phyloP scores from a whole-genome alignment of 2,888 invertebrate species.

The Cancer borealis region DNA sequence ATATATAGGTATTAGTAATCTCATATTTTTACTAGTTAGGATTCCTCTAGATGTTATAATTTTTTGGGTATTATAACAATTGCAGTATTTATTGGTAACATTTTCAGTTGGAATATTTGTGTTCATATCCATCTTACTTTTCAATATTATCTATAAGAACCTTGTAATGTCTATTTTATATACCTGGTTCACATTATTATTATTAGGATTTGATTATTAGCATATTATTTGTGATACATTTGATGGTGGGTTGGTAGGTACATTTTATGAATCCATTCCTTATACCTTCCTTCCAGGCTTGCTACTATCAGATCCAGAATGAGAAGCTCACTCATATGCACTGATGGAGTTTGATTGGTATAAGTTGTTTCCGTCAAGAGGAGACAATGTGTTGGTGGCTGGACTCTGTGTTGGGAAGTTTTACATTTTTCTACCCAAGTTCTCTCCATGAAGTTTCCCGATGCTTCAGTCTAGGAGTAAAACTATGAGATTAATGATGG shows the following conservation, averaged over 20 bases:
- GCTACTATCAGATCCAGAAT: slow-evolving; percentile 74
- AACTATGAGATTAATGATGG: neutral
- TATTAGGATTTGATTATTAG: no score
- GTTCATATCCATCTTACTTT: no score
- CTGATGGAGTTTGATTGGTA: slow-evolving; percentile 31
- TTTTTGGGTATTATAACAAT: no score
- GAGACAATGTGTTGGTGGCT: neutral
- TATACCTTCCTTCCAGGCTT: slow-evolving; percentile 58
- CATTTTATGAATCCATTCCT: neutral
- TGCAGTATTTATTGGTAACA: no score
- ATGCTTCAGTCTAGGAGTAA: neutral
- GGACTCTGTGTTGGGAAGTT: neutral
- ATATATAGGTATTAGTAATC: slow-evolving; percentile 79
- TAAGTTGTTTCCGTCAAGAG: neutral
- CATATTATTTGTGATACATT: no score
- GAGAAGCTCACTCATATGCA: slow-evolving; percentile 67
- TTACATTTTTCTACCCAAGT: neutral
- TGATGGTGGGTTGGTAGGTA: neutral
- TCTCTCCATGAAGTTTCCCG: neutral
- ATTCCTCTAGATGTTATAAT: no score
- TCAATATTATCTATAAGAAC: no score
- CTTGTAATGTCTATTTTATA: neutral
- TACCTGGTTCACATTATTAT: neutral
- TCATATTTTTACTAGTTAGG: no score
- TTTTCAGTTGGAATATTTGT: no score